Percentiles rank a stretch among this genome's conserved stretches.
These are phyloP conservation scores for Porites cylindrica DNA, from an alignment of 92 coral and sea anemone species.

Conservation along the genomic window DNA sequence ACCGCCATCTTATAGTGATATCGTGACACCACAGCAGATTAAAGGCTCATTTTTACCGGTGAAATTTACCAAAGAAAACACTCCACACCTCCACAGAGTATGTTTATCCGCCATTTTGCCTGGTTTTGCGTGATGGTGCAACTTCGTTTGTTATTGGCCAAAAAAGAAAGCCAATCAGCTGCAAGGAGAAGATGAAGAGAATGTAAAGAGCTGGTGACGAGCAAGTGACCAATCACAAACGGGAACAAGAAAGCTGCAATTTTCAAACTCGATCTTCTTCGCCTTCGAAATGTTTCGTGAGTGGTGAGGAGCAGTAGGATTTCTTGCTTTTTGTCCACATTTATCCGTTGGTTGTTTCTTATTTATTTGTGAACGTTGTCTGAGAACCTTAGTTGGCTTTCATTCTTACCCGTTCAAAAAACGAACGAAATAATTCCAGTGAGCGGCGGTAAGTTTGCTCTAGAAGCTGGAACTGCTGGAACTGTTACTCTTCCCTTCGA, in stretches of 20 bases:
- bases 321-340: neutral
- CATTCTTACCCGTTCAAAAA: no score
- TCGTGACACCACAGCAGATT: constrained; percentile 89
- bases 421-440: no score
- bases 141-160: neutral
- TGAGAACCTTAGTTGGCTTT: no score
- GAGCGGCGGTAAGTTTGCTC: no score
- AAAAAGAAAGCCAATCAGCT: constrained; percentile 1
- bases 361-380: no score
- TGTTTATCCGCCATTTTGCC: constrained; percentile 58
- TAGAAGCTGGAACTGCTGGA: no score
- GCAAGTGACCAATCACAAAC: constrained; percentile 27
- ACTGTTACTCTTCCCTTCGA: no score
- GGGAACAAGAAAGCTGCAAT: neutral
- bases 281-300: neutral
- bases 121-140: neutral
- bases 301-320: neutral
- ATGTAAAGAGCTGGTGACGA: constrained; percentile 4
- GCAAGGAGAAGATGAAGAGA: neutral
- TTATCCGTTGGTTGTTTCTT: neutral
- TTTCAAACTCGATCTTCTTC: constrained; percentile 3
- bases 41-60: constrained; percentile 42
- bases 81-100: no score
- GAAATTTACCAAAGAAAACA: constrained; percentile 28
- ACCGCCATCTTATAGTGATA: constrained; percentile 99